These are phyloP conservation scores for Timema cristinae DNA, from an alignment of 2,888 invertebrate genomes.

Conservation along the genomic window DNA sequence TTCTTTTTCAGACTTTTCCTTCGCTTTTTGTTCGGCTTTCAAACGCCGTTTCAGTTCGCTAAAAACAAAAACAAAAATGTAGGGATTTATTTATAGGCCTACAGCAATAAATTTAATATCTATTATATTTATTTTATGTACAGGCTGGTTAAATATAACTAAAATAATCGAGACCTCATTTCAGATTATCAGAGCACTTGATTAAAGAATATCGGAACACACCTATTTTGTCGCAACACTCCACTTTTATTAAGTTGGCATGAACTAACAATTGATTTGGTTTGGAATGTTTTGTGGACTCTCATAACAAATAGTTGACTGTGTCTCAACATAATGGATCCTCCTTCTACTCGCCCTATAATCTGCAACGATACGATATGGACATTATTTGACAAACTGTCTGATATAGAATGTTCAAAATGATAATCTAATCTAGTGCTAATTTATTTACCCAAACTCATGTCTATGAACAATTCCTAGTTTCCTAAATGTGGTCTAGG, in stretches of 20 bases:
- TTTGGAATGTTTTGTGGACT: constrained; percentile 12
- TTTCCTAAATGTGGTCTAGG: too few relatives aligned
- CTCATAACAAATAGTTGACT: constrained; percentile 1
- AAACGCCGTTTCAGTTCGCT: constrained; percentile 91
- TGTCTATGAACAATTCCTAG: too few relatives aligned
- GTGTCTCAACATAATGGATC: constrained; percentile 17
- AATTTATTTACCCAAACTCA: background rate
- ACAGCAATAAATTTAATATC: too few relatives aligned
- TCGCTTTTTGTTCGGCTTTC: constrained; percentile 90
- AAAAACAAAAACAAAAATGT: constrained; percentile 39
- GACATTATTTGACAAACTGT: background rate
- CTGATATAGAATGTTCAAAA: too few relatives aligned
- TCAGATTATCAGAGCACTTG: too few relatives aligned
- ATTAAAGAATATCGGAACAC: constrained; percentile 8
- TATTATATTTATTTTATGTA: too few relatives aligned
- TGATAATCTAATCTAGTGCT: too few relatives aligned
- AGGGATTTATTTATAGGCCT: too few relatives aligned
- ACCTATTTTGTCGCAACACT: constrained; percentile 8
- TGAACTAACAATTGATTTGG: background rate
- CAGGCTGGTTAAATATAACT: too few relatives aligned
- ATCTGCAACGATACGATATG: constrained; percentile 19
- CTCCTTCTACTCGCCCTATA: constrained; percentile 11
- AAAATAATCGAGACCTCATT: too few relatives aligned
- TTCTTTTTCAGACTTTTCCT: constrained; percentile 79
- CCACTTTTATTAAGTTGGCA: background rate